A percentile compares a stretch with the other conserved stretches of the same genome.
Conservation (phyloP, 2,113 vertebrate genomes). For the Onychostoma macrolepis region DNA sequence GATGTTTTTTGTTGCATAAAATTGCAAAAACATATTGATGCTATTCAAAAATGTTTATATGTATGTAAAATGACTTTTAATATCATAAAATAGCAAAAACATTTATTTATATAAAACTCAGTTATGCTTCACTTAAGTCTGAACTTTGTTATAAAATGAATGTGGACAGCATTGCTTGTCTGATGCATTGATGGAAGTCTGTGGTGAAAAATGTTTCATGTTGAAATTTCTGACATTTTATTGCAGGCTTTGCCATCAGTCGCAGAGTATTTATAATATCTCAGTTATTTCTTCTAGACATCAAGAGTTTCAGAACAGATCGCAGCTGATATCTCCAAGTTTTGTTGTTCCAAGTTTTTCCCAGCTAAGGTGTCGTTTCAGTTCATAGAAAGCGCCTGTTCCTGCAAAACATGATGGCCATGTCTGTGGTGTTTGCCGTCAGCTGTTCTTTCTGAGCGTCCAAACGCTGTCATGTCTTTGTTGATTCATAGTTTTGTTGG, state of each 20-base stretch:
- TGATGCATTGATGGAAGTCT: background rate
- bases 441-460: background rate
- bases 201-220: background rate
- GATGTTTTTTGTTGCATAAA: background rate
- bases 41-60: too few relatives aligned
- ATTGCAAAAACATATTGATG: background rate
- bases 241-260: too few relatives aligned
- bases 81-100: too few relatives aligned
- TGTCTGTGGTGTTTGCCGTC: background rate
- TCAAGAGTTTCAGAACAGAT: background rate
- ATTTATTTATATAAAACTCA: too few relatives aligned
- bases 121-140: background rate
- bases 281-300: too few relatives aligned
- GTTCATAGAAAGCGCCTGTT: background rate
- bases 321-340: background rate
- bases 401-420: background rate
- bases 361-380: background rate
- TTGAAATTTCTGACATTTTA: background rate
- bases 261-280: background rate
- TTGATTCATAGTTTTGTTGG: conserved; percentile 8
- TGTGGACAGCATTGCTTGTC: background rate
- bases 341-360: background rate
- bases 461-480: background rate
- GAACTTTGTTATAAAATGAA: background rate
- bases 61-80: too few relatives aligned